These are phyloP conservation scores for Tribolium madens DNA, from an alignment of 1,140 invertebrate species.

Conservation along the genomic window DNA sequence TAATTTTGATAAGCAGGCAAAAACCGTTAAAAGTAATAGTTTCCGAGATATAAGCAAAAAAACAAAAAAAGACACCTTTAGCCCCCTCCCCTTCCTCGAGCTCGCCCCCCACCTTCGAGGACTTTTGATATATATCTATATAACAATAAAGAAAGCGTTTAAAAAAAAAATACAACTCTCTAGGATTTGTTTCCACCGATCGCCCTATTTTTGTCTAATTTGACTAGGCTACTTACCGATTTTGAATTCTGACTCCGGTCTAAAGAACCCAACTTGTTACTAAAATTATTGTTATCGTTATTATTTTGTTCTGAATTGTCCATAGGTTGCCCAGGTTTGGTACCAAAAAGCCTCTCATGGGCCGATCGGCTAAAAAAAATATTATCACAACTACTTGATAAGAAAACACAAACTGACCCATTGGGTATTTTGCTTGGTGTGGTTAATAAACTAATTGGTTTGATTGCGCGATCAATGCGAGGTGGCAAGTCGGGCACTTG, in stretches of 20 bases:
- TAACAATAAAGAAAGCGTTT: too few relatives aligned
- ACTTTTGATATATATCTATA: too few relatives aligned
- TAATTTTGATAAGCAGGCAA: too few relatives aligned
- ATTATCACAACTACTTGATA: slow-evolving; percentile 16
- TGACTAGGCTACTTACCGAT: slow-evolving; percentile 68
- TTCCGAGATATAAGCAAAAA: too few relatives aligned
- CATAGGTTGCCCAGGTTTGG: slow-evolving; percentile 57
- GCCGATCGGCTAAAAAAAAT: slow-evolving; percentile 64
- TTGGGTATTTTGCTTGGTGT: slow-evolving; percentile 61
- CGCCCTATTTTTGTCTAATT: too few relatives aligned
- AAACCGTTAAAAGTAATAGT: too few relatives aligned
- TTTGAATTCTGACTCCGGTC: slow-evolving; percentile 71
- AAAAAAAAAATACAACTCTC: too few relatives aligned
- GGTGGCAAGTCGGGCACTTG: slow-evolving; percentile 85
- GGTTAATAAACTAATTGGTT: slow-evolving; percentile 70
- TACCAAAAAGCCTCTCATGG: slow-evolving; percentile 74
- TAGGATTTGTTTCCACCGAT: too few relatives aligned
- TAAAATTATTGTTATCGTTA: slow-evolving; percentile 52
- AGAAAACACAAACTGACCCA: slow-evolving; percentile 49
- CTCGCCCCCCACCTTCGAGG: too few relatives aligned
- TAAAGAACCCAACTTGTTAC: slow-evolving; percentile 65
- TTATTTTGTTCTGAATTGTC: slow-evolving; percentile 54
- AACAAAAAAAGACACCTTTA: too few relatives aligned
- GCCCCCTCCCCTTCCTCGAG: too few relatives aligned
- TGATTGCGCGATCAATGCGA: slow-evolving; percentile 81